Percentiles rank a stretch among this genome's conserved stretches.
Evolutionary conservation across 2,888 invertebrate genomes (phyloP).

Genomic region (Ormyrus labotus): DNA sequence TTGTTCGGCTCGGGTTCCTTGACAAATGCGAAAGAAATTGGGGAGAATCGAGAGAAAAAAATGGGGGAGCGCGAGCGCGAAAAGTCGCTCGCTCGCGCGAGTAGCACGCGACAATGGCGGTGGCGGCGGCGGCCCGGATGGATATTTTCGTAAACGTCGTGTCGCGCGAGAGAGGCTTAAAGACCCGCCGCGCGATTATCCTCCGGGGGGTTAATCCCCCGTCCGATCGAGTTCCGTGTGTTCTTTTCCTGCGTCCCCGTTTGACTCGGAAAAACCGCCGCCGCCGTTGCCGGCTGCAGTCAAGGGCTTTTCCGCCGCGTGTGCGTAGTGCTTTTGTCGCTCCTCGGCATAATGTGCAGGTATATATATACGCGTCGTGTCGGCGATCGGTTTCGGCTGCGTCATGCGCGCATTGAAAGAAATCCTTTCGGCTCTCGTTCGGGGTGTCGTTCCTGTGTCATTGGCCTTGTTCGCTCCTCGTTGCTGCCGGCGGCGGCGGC

Average conservation of each 20-base stretch:
- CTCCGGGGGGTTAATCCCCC: constrained; percentile 22
- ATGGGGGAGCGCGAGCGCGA: no score
- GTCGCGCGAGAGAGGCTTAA: constrained; percentile 1
- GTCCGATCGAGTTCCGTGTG: constrained; percentile 7
- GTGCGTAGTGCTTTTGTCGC: neutral
- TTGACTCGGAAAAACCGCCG: constrained; percentile 6
- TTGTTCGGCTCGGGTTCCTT: no score
- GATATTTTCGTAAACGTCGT: constrained; percentile 44
- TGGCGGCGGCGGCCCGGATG: neutral
- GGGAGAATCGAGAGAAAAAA: no score
- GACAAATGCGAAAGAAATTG: neutral
- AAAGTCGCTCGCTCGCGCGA: neutral
- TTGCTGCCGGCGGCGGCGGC: neutral
- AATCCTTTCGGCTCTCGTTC: constrained; percentile 27
- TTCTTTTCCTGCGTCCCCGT: constrained; percentile 5
- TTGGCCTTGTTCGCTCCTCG: constrained; percentile 42
- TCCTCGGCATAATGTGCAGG: no score
- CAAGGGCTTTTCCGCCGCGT: constrained; percentile 45
- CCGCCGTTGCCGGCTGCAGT: constrained; percentile 17
- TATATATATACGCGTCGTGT: neutral
- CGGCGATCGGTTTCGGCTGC: constrained; percentile 5
- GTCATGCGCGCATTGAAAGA: constrained; percentile 42
- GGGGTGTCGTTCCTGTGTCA: constrained; percentile 39
- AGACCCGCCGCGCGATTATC: constrained; percentile 36
- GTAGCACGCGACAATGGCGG: constrained; percentile 32